Conservation (phyloP, 2,888 invertebrate species). For the Caenorhabditis sp. region DNA sequence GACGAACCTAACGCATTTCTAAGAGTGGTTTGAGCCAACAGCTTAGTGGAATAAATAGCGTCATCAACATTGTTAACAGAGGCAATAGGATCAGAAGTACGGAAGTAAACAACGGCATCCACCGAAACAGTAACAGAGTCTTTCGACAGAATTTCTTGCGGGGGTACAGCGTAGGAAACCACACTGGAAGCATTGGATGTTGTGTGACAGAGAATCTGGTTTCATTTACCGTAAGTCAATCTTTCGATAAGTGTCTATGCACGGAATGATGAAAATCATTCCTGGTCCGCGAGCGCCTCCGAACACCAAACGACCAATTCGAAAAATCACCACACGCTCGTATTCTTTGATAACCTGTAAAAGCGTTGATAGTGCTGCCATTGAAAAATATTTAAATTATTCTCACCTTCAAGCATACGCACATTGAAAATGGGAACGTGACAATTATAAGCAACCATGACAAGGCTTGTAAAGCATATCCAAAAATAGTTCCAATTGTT, state of each 20-base stretch:
- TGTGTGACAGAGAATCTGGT: not conserved
- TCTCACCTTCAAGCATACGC: slow-evolving; percentile 77
- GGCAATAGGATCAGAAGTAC: slow-evolving; percentile 75
- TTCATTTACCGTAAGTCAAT: slow-evolving; percentile 87
- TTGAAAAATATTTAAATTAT: not conserved
- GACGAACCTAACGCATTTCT: slow-evolving; percentile 88
- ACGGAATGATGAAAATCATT: slow-evolving; percentile 95
- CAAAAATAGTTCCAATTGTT: slow-evolving; percentile 78
- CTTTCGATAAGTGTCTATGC: slow-evolving; percentile 90
- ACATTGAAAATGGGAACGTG: slow-evolving; percentile 79
- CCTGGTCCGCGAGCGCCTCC: slow-evolving; percentile 87
- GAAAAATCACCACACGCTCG: slow-evolving; percentile 90
- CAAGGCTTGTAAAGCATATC: slow-evolving; percentile 76
- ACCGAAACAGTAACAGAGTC: slow-evolving; percentile 78
- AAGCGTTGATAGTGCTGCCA: not conserved
- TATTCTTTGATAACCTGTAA: slow-evolving; percentile 80
- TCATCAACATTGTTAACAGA: slow-evolving; percentile 80
- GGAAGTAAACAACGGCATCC: slow-evolving; percentile 78
- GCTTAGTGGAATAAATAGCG: slow-evolving; percentile 85
- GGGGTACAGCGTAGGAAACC: slow-evolving; percentile 79
- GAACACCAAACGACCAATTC: slow-evolving; percentile 86
- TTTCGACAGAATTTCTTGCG: slow-evolving; percentile 79
- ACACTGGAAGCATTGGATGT: slow-evolving; percentile 70
- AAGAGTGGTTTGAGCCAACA: slow-evolving; percentile 81
- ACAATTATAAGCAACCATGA: slow-evolving; percentile 78